phyloP scores from a whole-genome alignment of 2,888 invertebrate genomes.

The Lobophora halterata region DNA sequence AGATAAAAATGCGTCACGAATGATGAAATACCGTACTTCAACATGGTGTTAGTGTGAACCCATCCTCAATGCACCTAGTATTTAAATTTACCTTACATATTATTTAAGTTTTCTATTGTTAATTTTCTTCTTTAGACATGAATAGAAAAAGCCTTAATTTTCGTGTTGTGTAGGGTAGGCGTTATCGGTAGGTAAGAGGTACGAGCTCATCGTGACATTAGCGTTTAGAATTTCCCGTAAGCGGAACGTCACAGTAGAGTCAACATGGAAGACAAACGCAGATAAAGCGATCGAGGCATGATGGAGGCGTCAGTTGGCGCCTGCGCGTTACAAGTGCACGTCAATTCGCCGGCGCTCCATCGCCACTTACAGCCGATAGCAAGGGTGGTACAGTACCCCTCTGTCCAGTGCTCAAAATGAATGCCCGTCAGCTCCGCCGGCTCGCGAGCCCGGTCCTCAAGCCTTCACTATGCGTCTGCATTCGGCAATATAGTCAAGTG shows the following conservation, averaged over 20 bases:
- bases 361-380: conserved; percentile 28
- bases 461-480: conserved; percentile 48
- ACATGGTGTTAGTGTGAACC: too few relatives aligned
- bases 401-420: conserved; percentile 48
- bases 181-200: conserved; percentile 6
- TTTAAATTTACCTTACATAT: too few relatives aligned
- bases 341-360: conserved; percentile 48
- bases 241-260: conserved; percentile 50
- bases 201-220: conserved; percentile 31
- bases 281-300: conserved; percentile 54
- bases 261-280: conserved; percentile 56
- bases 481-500: conserved; percentile 69
- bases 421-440: conserved; percentile 63
- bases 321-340: conserved; percentile 55
- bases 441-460: conserved; percentile 50
- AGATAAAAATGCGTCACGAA: too few relatives aligned
- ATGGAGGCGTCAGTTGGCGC: conserved; percentile 61
- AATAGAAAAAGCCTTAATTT: conserved; percentile 14
- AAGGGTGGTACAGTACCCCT: conserved; percentile 21
- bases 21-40: too few relatives aligned
- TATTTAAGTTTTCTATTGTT: too few relatives aligned
- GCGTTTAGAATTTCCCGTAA: conserved; percentile 45
- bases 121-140: conserved; percentile 19
- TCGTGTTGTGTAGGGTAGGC: conserved; percentile 21
- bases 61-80: too few relatives aligned